Evolutionary conservation across 2,113 vertebrate species (phyloP).

Genomic region (Globicephala melas): DNA sequence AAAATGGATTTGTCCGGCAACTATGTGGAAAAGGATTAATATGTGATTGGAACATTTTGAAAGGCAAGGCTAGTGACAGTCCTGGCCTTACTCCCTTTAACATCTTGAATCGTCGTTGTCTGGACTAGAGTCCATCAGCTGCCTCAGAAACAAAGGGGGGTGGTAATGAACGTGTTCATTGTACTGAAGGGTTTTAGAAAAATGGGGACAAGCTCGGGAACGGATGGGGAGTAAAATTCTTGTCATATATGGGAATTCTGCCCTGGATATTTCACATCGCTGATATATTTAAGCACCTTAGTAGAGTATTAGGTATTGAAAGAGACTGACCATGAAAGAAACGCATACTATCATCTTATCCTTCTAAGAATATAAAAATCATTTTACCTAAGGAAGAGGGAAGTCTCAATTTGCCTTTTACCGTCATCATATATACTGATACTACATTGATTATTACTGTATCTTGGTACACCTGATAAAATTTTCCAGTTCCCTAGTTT

Average conservation of each 20-base stretch:
- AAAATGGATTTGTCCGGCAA: constrained; percentile 75
- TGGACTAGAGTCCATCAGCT: constrained; percentile 26
- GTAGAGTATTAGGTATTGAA: neutral
- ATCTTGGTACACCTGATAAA: neutral
- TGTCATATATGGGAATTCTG: neutral
- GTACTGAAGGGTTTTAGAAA: neutral
- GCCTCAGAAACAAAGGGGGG: neutral
- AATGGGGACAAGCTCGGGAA: neutral
- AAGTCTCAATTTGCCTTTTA: neutral
- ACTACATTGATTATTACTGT: neutral
- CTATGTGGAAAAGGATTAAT: constrained; percentile 71
- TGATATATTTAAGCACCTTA: neutral
- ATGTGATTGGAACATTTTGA: constrained; percentile 69
- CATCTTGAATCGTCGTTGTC: constrained; percentile 75
- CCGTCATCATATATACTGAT: neutral
- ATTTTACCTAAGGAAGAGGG: neutral
- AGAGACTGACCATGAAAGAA: neutral
- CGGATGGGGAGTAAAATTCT: neutral
- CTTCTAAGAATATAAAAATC: neutral
- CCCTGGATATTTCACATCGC: neutral
- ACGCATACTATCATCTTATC: neutral
- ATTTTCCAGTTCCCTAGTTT: neutral
- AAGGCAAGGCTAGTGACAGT: constrained; percentile 61
- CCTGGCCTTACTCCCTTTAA: constrained; percentile 51
- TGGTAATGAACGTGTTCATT: neutral